Evolutionary conservation across 2,888 invertebrate genomes (phyloP), one percentile per base, ranked within the genome.

Genomic region (Saturnia japonica): DNA sequence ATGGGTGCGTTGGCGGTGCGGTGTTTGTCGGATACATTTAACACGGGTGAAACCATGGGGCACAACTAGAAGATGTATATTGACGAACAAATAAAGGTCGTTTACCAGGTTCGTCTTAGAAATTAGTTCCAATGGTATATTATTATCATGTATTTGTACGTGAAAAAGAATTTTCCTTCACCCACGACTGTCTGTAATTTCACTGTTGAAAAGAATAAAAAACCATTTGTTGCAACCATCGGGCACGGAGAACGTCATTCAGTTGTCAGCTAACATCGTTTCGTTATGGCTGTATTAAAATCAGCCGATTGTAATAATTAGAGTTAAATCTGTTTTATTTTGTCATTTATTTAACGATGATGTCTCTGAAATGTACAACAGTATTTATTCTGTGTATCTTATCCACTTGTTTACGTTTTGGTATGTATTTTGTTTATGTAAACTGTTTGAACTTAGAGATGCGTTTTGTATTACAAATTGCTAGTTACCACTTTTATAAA

Each of bases 341-440:
- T 40, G 11, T 40, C 7, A 6, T 34, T 28, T 62, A 16, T 34
- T 14, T 62, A 62, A 0, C 11, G 11, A 75, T 69, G 68, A 79
- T 78, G 77, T 71, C 74, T 28, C 67, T 47, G 8, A 67, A 71
- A 8, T 74, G 68, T 68, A 51, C 69, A 14, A 73, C 73, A 70
- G 69, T 42, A 28, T 42, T 75, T 28, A 60, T 60, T 12, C 14
- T 60, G 11, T 34, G 75, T 3, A 57, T 76, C 69, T 70, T 77
- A 19, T 69, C 68, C 7, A 45, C 73, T 25, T 74, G 70, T 68
- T 74, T 77, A 54, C 57, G 42, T 74, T 28, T 75, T 28, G 78
- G 79, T 80, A 73, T 64, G 76, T 72, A n/a, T 25, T 40, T 60
- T 60, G 2, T 28, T 25, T 28, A 22, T n/a, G 22, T 54, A 22